Evolutionary conservation across 2,888 invertebrate genomes (phyloP).

Genomic region (Tenthredo amoena): DNA sequence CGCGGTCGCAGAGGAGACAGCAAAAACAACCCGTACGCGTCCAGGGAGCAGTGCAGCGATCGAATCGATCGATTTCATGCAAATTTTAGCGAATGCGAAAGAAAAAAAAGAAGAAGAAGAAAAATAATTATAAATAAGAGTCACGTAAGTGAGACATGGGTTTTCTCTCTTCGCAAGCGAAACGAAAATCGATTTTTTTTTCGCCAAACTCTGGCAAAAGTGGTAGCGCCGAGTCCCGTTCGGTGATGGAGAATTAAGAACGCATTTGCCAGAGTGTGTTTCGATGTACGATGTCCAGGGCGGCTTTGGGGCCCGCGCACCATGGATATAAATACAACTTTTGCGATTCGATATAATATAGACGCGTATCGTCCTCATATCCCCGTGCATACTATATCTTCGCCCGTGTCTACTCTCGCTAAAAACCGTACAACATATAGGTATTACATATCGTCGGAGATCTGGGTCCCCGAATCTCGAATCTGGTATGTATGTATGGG

Average conservation of each 20-base stretch:
- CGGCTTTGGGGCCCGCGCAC: neutral
- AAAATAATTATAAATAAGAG: neutral
- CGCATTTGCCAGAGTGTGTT: conserved; percentile 47
- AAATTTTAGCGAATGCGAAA: neutral
- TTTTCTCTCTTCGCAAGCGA: neutral
- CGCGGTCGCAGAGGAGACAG: conserved; percentile 14
- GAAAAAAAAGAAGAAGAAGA: too few relatives aligned
- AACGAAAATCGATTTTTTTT: neutral
- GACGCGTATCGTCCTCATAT: neutral
- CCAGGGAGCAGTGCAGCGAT: neutral
- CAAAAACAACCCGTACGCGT: neutral
- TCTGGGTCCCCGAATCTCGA: neutral
- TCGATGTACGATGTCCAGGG: conserved; percentile 38
- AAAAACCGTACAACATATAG: too few relatives aligned
- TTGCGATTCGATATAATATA: conserved; percentile 15
- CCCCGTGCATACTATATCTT: neutral
- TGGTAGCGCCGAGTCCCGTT: neutral
- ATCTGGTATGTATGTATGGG: neutral
- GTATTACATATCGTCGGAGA: neutral
- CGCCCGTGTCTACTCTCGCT: neutral
- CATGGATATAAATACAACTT: conserved; percentile 31
- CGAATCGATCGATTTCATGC: conserved; percentile 25
- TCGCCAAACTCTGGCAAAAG: neutral
- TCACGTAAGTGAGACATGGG: neutral
- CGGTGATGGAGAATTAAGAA: conserved; percentile 40